These are phyloP conservation scores for Chymomyza procnemis DNA, from an alignment of 2,888 invertebrate species.

Conservation along the genomic window DNA sequence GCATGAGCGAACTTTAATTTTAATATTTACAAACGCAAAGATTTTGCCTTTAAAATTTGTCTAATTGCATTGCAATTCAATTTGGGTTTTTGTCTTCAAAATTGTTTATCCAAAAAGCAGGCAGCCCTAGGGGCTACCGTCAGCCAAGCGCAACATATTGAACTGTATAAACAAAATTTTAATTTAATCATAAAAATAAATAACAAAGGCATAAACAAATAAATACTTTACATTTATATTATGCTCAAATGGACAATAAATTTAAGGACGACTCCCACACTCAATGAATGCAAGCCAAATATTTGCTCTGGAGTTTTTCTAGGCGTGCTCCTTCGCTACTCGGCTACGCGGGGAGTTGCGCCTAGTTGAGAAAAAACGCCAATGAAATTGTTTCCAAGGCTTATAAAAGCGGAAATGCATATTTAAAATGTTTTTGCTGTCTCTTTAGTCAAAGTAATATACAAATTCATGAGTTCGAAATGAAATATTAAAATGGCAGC, in stretches of 20 bases:
- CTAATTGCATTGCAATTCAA: slow-evolving; percentile 35
- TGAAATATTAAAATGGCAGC: slow-evolving; percentile 62
- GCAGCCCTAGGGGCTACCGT: slow-evolving; percentile 25
- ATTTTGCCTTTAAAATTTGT: slow-evolving; percentile 39
- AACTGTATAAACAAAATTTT: slow-evolving; percentile 56
- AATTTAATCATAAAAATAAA: slow-evolving; percentile 59
- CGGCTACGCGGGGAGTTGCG: not conserved
- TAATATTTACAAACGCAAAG: not conserved
- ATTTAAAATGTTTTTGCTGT: slow-evolving; percentile 48
- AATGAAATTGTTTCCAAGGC: slow-evolving; percentile 1
- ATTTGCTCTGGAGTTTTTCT: not conserved
- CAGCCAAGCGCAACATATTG: slow-evolving; percentile 52
- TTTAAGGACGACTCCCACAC: not conserved
- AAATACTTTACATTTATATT: slow-evolving; percentile 9
- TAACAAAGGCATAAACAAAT: slow-evolving; percentile 41
- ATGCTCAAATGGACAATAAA: slow-evolving; percentile 38
- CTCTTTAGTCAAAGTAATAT: slow-evolving; percentile 34
- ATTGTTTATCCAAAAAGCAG: not conserved
- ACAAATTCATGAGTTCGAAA: slow-evolving; percentile 64
- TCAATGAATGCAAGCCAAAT: not conserved
- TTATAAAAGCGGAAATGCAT: slow-evolving; percentile 51
- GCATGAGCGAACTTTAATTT: not conserved
- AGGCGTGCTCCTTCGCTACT: not conserved
- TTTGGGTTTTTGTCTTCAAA: not conserved
- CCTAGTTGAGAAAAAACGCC: not conserved